Base-by-base conservation (phyloP, 2,113 vertebrate genomes). In the Morone saxatilis region DNA sequence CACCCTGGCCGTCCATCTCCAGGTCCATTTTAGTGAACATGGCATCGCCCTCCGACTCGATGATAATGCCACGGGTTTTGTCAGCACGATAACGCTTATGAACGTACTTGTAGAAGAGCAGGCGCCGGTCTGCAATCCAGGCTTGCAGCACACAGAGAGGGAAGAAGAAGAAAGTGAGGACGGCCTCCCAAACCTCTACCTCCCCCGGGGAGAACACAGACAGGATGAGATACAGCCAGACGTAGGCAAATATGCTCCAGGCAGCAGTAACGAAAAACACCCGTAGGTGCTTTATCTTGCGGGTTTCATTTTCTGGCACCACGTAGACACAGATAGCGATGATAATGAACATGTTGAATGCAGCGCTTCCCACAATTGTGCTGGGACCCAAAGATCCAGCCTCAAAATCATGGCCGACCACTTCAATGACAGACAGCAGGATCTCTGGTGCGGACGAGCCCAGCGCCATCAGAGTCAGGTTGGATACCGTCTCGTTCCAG, bases 301-400 rank as follows among this genome's bases (percentile, higher is more conserved):
- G 94, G 4, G 89, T 91, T 81, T 97, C 96, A 1, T 94, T 96
- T 7, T 96, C 96, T 0, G 96, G 96, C 77, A 97, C 96, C 67
- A 96, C 96, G 1, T 94, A 93, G 65, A 97, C 95, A 36, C 96
- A 97, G 76, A 97, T 83, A 19, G 96, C 96, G 1, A 97, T 96
- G 78, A 97, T 97, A 20, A 97, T 94, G 76, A 97, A 97, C 96
- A 97, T 97, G 93, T 97, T 97, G 87, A 97, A 97, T 0, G 96
- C 96, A 5, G 96, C 96, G 1, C 96, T 97, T 80, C 96, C 96
- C 45, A 97, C 96, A 1, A 97, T 97, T 76, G 96, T 97, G 92
- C 95, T 96, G 48, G 96, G 96, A 7, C 96, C 96, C 76, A 97
- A 91, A 79, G 96, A 8, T 2, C 96, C 96, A 0, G 96, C 94